Evolutionary conservation across 1,140 invertebrate genomes (phyloP), one percentile per base, ranked within the genome.

Genomic region (Drosophila simulans): DNA sequence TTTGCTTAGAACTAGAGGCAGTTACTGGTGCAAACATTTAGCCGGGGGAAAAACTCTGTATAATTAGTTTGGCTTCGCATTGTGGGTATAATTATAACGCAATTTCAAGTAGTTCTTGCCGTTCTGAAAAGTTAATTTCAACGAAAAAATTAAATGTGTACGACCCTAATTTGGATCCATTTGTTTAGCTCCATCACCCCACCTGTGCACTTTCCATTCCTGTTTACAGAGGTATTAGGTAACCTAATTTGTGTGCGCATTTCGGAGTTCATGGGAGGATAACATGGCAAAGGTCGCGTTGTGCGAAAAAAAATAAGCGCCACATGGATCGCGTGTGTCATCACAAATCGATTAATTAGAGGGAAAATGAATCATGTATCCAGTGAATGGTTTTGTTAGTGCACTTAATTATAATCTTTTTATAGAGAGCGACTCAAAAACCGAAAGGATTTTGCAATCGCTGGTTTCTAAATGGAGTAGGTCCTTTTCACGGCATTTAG

Each of bases 1-100:
- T 46, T 45, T 34, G 55, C 52, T 49, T 17, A 15, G 7, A 54
- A 46, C 35, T 42, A 34, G 40, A n/a, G 53, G 53, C 52, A 40
- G 43, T 35, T 43, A 22, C 40, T 56, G 27, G n/a, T n/a, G 17
- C 34, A 69, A 64, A 68, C 51, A 74, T 63, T 68, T 66, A 20
- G 3, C 4, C 22, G 4, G 39, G 13, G 27, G 39, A 8, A 10
- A 45, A 20, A 20, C 15, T 15, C 5, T 10, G 25, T 15, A n/a
- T 27, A 55, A 64, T 17, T 34, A 22, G 20, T 46, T 64, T 64
- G 52, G 42, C 22, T 56, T 27, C 42, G 15, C 10, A 11, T 22
- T 46, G 13, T 10, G 5, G 25, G 2, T 20, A 11, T 11, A 73
- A 77, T 63, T 66, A 58, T 58, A 27, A 27, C 0, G 5, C 10